Evolutionary conservation across 2,797 vertebrate species (phyloP).

Genomic region (Threskiornis aethiopicus): DNA sequence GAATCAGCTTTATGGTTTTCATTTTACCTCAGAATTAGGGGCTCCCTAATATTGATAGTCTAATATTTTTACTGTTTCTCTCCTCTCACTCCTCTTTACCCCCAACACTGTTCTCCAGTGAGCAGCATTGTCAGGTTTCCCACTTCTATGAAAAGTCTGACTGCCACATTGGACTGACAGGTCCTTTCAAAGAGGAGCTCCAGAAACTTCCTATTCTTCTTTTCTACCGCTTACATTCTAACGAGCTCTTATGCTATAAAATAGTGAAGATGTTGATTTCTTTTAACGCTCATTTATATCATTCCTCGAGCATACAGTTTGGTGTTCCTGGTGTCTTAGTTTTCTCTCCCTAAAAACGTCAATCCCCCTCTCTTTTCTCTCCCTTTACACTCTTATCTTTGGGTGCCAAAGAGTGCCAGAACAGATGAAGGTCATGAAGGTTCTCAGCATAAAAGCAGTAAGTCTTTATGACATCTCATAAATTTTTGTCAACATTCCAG

Average conservation of each 20-base stretch:
- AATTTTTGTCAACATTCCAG: not conserved
- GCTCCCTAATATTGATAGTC: not conserved
- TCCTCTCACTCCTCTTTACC: not conserved
- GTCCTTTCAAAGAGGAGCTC: not conserved
- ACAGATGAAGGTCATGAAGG: not conserved
- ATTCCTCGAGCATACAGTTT: not conserved
- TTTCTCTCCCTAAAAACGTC: not conserved
- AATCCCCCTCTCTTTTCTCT: not conserved
- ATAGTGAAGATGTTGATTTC: not conserved
- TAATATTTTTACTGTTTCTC: not conserved
- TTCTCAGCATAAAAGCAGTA: not conserved
- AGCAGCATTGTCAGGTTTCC: not conserved
- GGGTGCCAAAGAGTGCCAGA: not conserved
- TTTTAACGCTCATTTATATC: not conserved
- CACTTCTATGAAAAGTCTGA: not conserved
- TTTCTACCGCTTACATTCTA: not conserved
- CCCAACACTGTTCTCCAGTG: not conserved
- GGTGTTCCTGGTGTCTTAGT: not conserved
- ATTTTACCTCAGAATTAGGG: not conserved
- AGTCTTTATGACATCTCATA: not conserved
- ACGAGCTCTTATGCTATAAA: not conserved
- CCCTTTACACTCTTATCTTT: not conserved
- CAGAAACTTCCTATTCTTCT: not conserved
- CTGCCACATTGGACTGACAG: constrained; percentile 25
- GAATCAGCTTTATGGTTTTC: not conserved